Evolutionary conservation across 1,140 invertebrate genomes (phyloP), one percentile per base, ranked within the genome.

Genomic region (Cotesia vestalis): DNA sequence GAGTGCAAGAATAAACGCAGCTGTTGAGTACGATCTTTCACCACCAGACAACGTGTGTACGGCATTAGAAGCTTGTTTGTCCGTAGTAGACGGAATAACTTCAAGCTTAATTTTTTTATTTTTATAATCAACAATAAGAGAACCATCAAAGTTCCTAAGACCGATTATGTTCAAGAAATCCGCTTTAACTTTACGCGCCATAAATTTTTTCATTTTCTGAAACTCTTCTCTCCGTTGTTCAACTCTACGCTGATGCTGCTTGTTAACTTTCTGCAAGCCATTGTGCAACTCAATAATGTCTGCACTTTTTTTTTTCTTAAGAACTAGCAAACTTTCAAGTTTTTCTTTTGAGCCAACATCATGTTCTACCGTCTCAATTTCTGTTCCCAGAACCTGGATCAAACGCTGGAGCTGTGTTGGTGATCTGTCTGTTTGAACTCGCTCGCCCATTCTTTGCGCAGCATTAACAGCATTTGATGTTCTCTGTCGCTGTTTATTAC

Each of bases 1-100:
- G 11, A 99, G 87, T 3, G 97, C 91, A 78, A 99, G 90, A 71
- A 99, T 92, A 80, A 99, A 96, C 14, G 95, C 94, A 6, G 99
- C 93, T 0, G 96, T 99, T 0, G 96, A 93, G 86, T 94, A 99
- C 4, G 97, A 98, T 55, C 96, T 89, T 88, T 99, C 98, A 8
- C 98, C 98, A 57, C 98, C 98, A 4, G 96, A 98, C 52, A 99
- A 87, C 73, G 93, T 91, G 77, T 82, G 87, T 2, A 83, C 77
- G 61, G 83, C 79, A 53, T 81, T 83, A 3, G 68, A 74, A 17
- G 74, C 62, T 68, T 78, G 82, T 69, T 81, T 79, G 11, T 60
- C 68, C 59, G 78, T 80, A 51, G 83, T 81, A 59, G 87, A 88
- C 0, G 91, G 90, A 66, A 88, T 86, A 8, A 93, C 91, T 73